Evolutionary conservation across 2,888 invertebrate genomes (phyloP).

Genomic region (Lithophane leautieri): DNA sequence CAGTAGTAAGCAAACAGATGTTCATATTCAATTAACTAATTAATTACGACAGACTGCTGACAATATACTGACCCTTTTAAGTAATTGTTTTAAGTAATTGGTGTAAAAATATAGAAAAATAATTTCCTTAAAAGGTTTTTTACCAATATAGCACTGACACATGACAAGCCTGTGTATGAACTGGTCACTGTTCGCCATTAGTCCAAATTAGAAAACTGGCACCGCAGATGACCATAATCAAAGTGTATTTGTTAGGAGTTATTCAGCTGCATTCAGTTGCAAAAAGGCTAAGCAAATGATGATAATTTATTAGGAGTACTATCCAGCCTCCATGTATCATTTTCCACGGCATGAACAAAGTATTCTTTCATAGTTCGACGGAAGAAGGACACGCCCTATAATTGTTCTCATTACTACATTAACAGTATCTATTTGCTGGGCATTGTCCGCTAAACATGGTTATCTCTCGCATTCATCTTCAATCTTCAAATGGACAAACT

Average conservation of each 20-base stretch:
- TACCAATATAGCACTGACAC: constrained; percentile 9
- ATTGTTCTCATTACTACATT: no score
- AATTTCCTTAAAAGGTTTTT: constrained; percentile 31
- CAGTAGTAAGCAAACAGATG: not conserved
- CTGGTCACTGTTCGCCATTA: not conserved
- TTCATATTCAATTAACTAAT: constrained; percentile 14
- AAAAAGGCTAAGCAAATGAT: no score
- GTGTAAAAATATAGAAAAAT: constrained; percentile 4
- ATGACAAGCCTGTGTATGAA: not conserved
- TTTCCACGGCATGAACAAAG: no score
- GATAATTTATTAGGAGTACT: no score
- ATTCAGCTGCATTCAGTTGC: no score
- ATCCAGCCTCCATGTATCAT: no score
- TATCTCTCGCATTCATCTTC: no score
- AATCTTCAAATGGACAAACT: no score
- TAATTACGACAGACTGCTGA: not conserved
- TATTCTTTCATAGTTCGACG: no score
- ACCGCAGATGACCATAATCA: not conserved
- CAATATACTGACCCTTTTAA: constrained; percentile 31
- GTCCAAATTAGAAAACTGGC: constrained; percentile 27
- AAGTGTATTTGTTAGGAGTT: not conserved
- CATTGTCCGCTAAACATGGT: no score
- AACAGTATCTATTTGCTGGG: no score
- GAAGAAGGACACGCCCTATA: no score
- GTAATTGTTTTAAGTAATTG: constrained; percentile 36